Base-by-base conservation (phyloP, 2,113 vertebrate genomes). In the Paradisaea rubra region DNA sequence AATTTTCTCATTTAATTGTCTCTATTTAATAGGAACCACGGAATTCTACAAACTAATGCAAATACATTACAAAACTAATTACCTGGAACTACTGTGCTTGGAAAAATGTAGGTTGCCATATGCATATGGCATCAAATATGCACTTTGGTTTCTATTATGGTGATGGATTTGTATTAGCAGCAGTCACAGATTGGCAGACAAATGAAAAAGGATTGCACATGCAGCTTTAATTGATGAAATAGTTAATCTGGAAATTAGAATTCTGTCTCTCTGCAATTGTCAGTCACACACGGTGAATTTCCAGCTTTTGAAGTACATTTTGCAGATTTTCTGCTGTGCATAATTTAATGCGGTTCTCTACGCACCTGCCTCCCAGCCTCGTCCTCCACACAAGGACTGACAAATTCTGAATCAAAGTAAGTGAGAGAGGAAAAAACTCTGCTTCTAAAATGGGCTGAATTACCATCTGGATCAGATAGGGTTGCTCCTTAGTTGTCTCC, bases 151-250 rank as follows among this genome's bases (percentile, higher is more conserved):
- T 94, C 82, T 83, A 25, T 93, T 84, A 81, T 57, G 60, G 52
- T 61, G 76, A 93, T 93, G 64, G 44, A 57, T 95, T 97, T 90
- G 33, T 86, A 76, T 93, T 79, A 91, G 72, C 85, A 83, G 56
- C 68, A 91, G 80, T 88, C 4, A 13, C 90, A 95, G 78, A 82
- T 6, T 95, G 89, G 63, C 74, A 88, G 88, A 91, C 79, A 86
- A 91, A 89, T 74, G 66, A 89, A 61, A 87, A 93, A 94, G 49
- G 37, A 78, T 65, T 88, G 74, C 25, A 92, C 93, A 90, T 84
- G 65, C 49, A 88, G 52, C 37, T 93, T 94, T 95, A 94, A 94
- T 96, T 94, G 90, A 88, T 60, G 69, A 95, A 95, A 94, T 61
- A 81, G 72, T 95, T 78, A 90, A 91, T 95, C 82, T 95, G 76